These are phyloP conservation scores for Premnoplex brunnescens DNA, from an alignment of 2,797 vertebrate species.

Conservation along the genomic window DNA sequence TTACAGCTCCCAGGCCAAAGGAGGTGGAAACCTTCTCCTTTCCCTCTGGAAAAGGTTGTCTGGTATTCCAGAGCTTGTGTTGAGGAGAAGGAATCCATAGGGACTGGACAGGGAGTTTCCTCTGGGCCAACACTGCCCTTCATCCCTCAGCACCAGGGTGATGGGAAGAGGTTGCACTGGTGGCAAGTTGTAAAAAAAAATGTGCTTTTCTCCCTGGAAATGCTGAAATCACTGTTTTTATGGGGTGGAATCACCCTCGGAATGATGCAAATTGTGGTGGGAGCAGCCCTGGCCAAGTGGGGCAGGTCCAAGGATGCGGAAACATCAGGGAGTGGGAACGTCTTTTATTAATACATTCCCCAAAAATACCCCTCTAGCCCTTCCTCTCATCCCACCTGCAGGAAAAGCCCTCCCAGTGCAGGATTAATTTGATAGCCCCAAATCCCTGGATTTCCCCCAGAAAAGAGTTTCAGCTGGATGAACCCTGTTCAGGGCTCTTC, in stretches of 20 bases:
- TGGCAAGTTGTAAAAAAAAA: background rate
- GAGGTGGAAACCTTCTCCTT: background rate
- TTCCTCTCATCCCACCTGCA: background rate
- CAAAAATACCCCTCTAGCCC: background rate
- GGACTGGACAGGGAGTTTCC: background rate
- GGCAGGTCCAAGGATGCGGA: background rate
- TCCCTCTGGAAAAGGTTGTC: background rate
- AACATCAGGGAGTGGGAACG: background rate
- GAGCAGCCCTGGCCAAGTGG: background rate
- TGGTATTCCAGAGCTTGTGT: background rate
- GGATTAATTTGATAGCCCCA: background rate
- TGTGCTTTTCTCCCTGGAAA: background rate
- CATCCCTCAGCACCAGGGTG: background rate
- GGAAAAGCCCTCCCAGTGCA: background rate
- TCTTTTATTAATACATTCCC: background rate
- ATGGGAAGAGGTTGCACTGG: background rate
- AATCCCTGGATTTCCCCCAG: background rate
- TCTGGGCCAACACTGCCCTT: background rate
- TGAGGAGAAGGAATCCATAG: background rate
- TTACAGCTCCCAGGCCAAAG: background rate
- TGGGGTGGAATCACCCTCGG: slow-evolving; percentile 29
- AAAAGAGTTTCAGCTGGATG: background rate
- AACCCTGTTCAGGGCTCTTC: rapidly evolving
- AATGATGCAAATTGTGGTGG: background rate
- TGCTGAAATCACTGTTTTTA: slow-evolving; percentile 8